phyloP scores from a whole-genome alignment of 1,140 invertebrate genomes.

The Trigoniulus corallinus region DNA sequence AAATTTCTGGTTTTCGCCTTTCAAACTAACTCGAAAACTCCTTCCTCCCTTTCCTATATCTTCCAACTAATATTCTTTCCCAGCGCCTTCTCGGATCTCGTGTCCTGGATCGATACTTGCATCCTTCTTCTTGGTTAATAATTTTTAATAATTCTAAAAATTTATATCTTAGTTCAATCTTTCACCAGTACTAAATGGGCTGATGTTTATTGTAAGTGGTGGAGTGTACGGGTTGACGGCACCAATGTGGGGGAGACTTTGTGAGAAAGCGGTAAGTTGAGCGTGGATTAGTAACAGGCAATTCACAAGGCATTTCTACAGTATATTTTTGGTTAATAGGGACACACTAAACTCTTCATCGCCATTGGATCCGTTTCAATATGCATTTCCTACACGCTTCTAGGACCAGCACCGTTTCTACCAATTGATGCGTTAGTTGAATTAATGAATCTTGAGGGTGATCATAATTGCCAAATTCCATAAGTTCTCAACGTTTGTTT shows the following conservation, averaged over 20 bases:
- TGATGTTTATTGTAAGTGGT: constrained; percentile 77
- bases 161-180: constrained; percentile 36
- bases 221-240: constrained; percentile 65
- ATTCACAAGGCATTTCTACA: neutral
- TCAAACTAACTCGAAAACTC: too few species aligned
- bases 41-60: too few species aligned
- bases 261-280: constrained; percentile 1
- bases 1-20: too few species aligned
- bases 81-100: too few species aligned
- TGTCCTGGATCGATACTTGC: too few species aligned
- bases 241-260: constrained; percentile 4
- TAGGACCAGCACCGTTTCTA: constrained; percentile 1
- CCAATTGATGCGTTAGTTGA: neutral
- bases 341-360: neutral
- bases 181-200: constrained; percentile 50
- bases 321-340: neutral
- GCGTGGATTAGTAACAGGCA: too few species aligned
- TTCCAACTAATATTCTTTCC: too few species aligned
- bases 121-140: too few species aligned
- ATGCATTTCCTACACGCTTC: neutral
- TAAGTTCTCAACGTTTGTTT: neutral
- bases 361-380: neutral
- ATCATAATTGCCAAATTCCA: neutral
- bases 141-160: too few species aligned
- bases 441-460: neutral